These are phyloP conservation scores for Oscheius onirici DNA, from an alignment of 2,888 invertebrate genomes.

Conservation along the genomic window DNA sequence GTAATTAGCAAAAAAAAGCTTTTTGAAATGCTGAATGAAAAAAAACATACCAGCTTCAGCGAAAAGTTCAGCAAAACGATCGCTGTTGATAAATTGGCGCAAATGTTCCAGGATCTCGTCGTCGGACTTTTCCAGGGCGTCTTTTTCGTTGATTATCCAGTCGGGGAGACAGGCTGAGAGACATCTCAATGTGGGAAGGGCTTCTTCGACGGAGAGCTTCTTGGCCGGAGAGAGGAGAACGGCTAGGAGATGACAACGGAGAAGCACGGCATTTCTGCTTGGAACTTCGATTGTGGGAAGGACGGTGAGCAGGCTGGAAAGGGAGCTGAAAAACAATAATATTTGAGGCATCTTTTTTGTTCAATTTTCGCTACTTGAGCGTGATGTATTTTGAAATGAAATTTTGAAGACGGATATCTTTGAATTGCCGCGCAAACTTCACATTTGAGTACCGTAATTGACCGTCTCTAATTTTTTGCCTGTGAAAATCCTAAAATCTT, in stretches of 20 bases:
- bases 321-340: too few relatives aligned
- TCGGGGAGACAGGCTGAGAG: neutral
- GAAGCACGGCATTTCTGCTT: neutral
- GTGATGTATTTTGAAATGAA: neutral
- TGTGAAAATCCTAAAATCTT: too few relatives aligned
- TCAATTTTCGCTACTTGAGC: too few relatives aligned
- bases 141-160: conserved; percentile 7
- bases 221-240: neutral
- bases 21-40: neutral
- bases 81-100: neutral
- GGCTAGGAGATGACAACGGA: neutral
- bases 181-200: too few relatives aligned
- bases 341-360: too few relatives aligned
- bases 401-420: neutral
- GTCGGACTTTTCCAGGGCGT: neutral
- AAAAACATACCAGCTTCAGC: neutral
- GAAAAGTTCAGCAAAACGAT: conserved; percentile 1
- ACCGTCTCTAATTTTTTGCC: too few relatives aligned
- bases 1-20: too few relatives aligned
- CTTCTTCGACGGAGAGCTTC: neutral
- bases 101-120: neutral
- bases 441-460: too few relatives aligned
- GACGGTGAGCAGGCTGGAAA: too few relatives aligned
- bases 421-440: too few relatives aligned
- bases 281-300: neutral